Percentiles rank a stretch among this genome's conserved stretches.
Evolutionary conservation across 1,140 invertebrate genomes (phyloP).

Genomic region (Atta texana): DNA sequence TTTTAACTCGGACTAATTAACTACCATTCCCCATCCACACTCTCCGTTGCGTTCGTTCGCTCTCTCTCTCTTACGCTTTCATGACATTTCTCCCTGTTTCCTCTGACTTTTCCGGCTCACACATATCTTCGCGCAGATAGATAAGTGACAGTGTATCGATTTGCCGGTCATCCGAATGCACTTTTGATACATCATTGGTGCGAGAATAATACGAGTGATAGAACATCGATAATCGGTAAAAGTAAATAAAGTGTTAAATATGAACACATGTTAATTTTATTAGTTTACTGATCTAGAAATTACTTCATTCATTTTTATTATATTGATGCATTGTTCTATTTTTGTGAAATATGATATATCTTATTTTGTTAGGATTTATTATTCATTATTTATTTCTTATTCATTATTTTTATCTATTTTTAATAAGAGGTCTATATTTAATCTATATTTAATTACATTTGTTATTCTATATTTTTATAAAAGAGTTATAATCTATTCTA

Average conservation of each 20-base stretch:
- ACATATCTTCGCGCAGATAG: background rate
- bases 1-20: constrained; percentile 78
- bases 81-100: background rate
- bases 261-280: background rate
- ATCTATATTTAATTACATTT: background rate
- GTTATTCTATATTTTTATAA: background rate
- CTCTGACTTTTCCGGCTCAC: constrained; percentile 4
- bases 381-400: background rate
- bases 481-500: background rate
- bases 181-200: background rate
- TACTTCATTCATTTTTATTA: background rate
- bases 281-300: background rate
- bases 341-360: background rate
- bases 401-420: background rate
- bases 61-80: constrained; percentile 2
- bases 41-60: background rate
- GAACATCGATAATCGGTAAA: background rate
- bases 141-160: background rate
- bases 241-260: background rate
- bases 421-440: background rate
- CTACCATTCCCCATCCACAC: constrained; percentile 56
- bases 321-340: background rate
- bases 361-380: background rate
- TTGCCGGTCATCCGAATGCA: background rate
- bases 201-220: constrained; percentile 25